Percentiles rank a stretch among this genome's conserved stretches.
phyloP scores from a whole-genome alignment of 2,797 vertebrate genomes.

The Anguilla marmorata region DNA sequence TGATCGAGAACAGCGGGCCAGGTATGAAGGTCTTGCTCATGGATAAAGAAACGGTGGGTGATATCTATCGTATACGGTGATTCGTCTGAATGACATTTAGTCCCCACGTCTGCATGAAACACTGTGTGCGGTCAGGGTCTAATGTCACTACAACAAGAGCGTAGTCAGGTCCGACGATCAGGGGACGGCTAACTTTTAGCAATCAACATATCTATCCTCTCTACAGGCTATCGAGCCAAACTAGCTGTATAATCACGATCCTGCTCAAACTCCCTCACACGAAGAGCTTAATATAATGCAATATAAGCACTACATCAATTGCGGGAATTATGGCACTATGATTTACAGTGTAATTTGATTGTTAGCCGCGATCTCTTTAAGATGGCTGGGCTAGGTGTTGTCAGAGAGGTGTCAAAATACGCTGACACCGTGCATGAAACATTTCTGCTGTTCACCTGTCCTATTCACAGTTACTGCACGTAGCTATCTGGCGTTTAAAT shows the following conservation, averaged over 20 bases:
- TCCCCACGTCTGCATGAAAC: background rate
- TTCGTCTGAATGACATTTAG: background rate
- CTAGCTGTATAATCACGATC: background rate
- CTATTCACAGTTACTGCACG: background rate
- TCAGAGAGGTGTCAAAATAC: background rate
- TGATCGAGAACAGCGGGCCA: conserved; percentile 94
- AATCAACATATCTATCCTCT: background rate
- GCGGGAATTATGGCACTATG: no score
- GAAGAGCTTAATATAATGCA: no score
- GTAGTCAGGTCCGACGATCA: background rate
- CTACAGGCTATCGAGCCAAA: background rate
- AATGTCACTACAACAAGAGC: background rate
- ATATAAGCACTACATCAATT: no score
- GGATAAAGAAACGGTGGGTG: conserved; percentile 92
- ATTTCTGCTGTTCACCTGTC: background rate
- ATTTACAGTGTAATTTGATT: background rate
- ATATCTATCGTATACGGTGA: background rate
- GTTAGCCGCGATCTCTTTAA: background rate
- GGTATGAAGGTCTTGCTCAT: conserved; percentile 96
- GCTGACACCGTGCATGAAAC: background rate
- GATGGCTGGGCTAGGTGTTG: background rate
- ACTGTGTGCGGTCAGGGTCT: background rate
- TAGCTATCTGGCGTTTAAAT: background rate
- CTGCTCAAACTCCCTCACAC: background rate
- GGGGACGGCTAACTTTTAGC: background rate